Base-by-base conservation (phyloP, 2,113 vertebrate species). In the Hippotragus niger region DNA sequence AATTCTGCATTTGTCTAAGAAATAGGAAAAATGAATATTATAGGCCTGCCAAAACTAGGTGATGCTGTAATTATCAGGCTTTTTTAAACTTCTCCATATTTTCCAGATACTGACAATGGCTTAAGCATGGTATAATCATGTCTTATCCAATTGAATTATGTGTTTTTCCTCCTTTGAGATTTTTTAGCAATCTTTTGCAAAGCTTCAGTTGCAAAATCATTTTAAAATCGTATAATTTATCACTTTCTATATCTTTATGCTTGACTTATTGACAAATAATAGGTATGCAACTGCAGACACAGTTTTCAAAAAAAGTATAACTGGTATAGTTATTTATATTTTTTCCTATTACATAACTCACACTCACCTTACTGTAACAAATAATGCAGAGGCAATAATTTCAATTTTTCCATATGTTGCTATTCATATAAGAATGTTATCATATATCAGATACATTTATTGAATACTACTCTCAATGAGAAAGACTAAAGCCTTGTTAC, bases 31-130 rank as follows among this genome's bases (percentile, higher is more conserved):
- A 95, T 57, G 67, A 90, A 45, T 88, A 55, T 97, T 80, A 45
- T 6, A 50, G 64, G 47, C 95, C 92, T 97, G 97, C 98, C 94
- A 78, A 90, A 95, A 95, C 40, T 94, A 97, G 83, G 94, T 95
- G 98, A 98, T 82, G 94, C 87, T 98, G 27, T 98, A 98, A 98
- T 98, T 97, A 98, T 97, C 60, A 98, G 76, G 86, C 84, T 95
- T 98, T 98, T 97, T 91, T 57, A 97, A 97, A 98, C 43, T 90
- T 97, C 17, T 89, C 60, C 67, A 47, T 95, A 23, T 96, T 98
- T 97, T 95, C 97, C 96, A 96, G 86, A 98, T 97, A 74, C 97
- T 98, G 97, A 97, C 97, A 98, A 97, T 86, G 90, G 57, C 84
- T 98, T 94, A 81, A 96, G 88, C 80, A 78, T 93, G 89, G 78